A percentile compares a stretch with the other conserved stretches of the same genome.
These are phyloP conservation scores for Elysia crispata DNA, from an alignment of 2,888 invertebrate species.

Conservation along the genomic window DNA sequence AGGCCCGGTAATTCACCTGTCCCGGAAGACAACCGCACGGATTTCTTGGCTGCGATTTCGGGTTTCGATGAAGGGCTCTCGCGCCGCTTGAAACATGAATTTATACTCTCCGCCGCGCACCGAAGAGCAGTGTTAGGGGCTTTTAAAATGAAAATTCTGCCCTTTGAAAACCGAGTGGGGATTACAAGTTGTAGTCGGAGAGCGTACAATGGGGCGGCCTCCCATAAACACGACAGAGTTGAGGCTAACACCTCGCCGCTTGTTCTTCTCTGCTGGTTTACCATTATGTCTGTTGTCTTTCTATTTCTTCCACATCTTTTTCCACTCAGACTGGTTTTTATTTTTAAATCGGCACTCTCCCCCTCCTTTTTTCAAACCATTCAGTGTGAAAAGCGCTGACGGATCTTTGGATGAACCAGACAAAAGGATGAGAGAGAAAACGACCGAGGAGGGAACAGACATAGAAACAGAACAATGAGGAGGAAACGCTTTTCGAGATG, in stretches of 20 bases:
- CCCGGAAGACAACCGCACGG: conserved; percentile 35
- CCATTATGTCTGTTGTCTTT: conserved; percentile 1
- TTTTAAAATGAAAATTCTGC: too few relatives aligned
- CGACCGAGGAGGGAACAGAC: not conserved
- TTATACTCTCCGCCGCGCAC: conserved; percentile 30
- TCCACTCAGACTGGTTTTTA: not conserved
- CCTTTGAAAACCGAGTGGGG: too few relatives aligned
- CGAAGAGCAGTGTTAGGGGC: too few relatives aligned
- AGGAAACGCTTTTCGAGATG: not conserved
- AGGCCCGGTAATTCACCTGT: conserved; percentile 41
- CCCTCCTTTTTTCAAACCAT: not conserved
- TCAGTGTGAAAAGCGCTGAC: not conserved
- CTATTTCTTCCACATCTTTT: conserved; percentile 3
- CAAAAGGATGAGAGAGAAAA: not conserved
- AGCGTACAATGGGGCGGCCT: too few relatives aligned
- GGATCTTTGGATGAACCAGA: conserved; percentile 5
- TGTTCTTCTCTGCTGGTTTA: not conserved
- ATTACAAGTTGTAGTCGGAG: too few relatives aligned
- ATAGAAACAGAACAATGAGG: not conserved
- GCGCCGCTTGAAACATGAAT: conserved; percentile 36
- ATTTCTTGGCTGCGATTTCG: conserved; percentile 38
- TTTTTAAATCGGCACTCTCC: not conserved
- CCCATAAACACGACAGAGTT: too few relatives aligned
- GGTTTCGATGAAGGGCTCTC: conserved; percentile 37
- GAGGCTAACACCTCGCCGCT: not conserved